Conservation (phyloP, 2,113 vertebrate genomes). For the Sylvilagus bachmani region DNA sequence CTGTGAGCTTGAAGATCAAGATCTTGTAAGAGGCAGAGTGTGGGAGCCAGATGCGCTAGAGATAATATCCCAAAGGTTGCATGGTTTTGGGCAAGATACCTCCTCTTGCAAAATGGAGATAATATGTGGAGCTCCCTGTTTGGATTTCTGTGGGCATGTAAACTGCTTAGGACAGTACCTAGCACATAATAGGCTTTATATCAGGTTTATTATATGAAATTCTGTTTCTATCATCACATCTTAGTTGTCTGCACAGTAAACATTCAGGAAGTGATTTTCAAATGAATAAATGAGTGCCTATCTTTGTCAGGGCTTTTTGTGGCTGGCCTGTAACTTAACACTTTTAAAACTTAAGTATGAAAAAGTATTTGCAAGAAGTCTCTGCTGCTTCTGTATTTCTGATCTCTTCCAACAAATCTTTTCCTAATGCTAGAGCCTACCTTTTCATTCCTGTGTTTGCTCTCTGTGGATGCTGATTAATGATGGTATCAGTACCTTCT, state of each 20-base stretch:
- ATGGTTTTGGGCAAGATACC: not conserved
- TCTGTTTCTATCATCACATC: not conserved
- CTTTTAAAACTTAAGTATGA: not conserved
- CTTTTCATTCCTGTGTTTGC: not conserved
- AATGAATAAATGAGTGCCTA: not conserved
- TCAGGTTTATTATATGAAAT: not conserved
- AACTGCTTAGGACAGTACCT: not conserved
- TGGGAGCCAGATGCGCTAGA: no score
- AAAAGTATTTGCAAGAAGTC: not conserved
- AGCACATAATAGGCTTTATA: not conserved
- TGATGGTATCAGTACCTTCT: not conserved
- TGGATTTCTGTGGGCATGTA: not conserved
- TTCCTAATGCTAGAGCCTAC: not conserved
- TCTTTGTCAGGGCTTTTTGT: not conserved
- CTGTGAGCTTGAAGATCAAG: not conserved
- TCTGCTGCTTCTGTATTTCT: not conserved
- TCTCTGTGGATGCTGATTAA: constrained; percentile 44
- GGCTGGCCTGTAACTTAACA: not conserved
- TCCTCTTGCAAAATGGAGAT: not conserved
- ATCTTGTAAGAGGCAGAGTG: not conserved
- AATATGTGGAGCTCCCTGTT: not conserved
- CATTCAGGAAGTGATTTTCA: not conserved
- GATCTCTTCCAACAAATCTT: constrained; percentile 15
- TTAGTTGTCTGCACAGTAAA: not conserved
- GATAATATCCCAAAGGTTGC: not conserved